Conservation (phyloP, 2,888 invertebrate species). For the Galerucella nymphaeae region DNA sequence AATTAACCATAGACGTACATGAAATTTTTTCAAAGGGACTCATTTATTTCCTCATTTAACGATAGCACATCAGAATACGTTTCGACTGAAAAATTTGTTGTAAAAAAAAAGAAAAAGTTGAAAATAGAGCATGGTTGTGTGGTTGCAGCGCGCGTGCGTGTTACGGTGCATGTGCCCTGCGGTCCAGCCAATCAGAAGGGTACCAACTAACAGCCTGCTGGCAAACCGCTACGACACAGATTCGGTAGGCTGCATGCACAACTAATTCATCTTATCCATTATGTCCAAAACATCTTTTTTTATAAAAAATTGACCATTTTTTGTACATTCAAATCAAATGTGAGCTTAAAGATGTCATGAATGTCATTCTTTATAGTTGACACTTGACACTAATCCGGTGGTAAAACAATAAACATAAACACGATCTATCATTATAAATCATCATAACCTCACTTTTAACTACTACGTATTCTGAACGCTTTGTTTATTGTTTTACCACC, state of each 20-base stretch:
- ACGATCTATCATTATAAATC: no score
- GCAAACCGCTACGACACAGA: slow-evolving; percentile 63
- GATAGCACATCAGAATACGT: slow-evolving; percentile 33
- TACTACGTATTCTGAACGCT: no score
- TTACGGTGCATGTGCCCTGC: slow-evolving; percentile 87
- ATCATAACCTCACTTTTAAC: no score
- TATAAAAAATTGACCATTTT: slow-evolving; percentile 31
- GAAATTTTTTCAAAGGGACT: no score
- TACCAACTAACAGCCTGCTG: slow-evolving; percentile 61
- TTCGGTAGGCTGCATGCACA: slow-evolving; percentile 63
- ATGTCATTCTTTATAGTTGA: no score
- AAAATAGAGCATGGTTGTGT: slow-evolving; percentile 62
- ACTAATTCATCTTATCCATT: slow-evolving; percentile 49
- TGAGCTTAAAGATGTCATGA: neutral
- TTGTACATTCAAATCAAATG: neutral
- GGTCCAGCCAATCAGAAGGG: slow-evolving; percentile 63
- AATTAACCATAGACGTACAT: no score
- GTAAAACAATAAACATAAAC: no score
- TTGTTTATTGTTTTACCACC: no score
- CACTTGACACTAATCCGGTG: no score
- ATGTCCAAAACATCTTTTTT: slow-evolving; percentile 3
- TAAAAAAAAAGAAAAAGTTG: slow-evolving; percentile 11
- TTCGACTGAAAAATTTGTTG: neutral
- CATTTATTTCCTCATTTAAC: neutral
- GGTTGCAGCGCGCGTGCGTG: slow-evolving; percentile 92